These are phyloP conservation scores for Marmota flaviventris DNA, from an alignment of 2,113 vertebrate species.

Conservation along the genomic window DNA sequence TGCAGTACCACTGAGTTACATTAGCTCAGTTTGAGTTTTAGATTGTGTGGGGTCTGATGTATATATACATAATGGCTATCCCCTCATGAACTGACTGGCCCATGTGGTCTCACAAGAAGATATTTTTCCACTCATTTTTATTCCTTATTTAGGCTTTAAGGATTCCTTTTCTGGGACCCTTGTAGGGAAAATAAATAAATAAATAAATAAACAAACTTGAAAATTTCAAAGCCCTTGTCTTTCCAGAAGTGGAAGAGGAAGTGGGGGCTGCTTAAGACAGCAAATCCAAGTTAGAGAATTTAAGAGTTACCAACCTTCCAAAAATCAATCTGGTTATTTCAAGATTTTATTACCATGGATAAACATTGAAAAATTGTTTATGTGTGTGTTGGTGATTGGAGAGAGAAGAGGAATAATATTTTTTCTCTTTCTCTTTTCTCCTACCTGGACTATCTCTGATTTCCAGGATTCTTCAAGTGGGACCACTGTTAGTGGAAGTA, in stretches of 20 bases:
- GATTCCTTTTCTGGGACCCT: not conserved
- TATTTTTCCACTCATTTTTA: not conserved
- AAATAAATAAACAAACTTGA: not conserved
- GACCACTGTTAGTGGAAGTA: not conserved
- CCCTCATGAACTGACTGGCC: not conserved
- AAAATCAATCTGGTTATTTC: conserved; percentile 2
- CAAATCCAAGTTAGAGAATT: not conserved
- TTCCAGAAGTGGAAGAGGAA: not conserved
- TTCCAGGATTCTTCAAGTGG: not conserved
- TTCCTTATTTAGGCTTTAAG: not conserved
- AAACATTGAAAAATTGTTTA: not conserved
- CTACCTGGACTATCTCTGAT: not conserved
- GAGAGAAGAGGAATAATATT: not conserved
- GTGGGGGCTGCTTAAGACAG: not conserved
- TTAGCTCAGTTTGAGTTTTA: not conserved
- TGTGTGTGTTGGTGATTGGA: not conserved
- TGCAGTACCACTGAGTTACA: not conserved
- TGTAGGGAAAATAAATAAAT: not conserved
- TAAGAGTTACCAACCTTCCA: not conserved
- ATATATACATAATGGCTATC: not conserved
- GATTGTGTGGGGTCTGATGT: not conserved
- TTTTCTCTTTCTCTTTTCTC: not conserved
- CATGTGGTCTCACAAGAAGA: not conserved
- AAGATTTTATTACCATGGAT: not conserved
- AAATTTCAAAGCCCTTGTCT: not conserved